Percentiles rank a stretch among this genome's conserved stretches.
Conservation (phyloP, 2,797 vertebrate species). For the Lutjanus campechanus region DNA sequence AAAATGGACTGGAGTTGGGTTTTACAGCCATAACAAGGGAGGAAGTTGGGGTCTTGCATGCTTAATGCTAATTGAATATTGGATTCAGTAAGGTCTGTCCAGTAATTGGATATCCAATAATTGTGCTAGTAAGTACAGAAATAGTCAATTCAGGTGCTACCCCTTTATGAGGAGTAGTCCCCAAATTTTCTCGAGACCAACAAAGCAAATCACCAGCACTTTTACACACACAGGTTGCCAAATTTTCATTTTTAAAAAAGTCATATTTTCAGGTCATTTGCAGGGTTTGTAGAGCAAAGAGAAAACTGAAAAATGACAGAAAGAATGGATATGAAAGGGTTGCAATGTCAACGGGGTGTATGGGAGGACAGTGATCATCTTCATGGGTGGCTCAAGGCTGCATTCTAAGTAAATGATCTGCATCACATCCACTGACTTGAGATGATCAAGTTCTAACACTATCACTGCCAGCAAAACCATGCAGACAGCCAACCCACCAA, state of each 20-base stretch:
- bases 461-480: constrained; percentile 36
- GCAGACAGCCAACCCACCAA: constrained; percentile 6
- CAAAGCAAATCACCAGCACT: constrained; percentile 34
- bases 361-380: constrained; percentile 23
- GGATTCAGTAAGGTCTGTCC: background rate
- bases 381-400: constrained; percentile 33
- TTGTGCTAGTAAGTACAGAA: background rate
- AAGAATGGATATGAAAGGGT: constrained; percentile 8
- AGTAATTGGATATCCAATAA: constrained; percentile 12
- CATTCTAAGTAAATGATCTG: constrained; percentile 18
- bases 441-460: constrained; percentile 35
- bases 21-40: constrained; percentile 41
- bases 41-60: constrained; percentile 35
- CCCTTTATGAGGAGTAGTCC: background rate
- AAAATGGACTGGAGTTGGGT: constrained; percentile 50
- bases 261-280: constrained; percentile 46
- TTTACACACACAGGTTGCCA: background rate
- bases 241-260: background rate
- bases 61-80: constrained; percentile 12
- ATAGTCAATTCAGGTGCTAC: constrained; percentile 1
- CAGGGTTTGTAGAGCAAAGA: background rate
- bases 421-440: constrained; percentile 22
- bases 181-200: constrained; percentile 14
- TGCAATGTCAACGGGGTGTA: constrained; percentile 4
- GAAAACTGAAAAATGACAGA: constrained; percentile 22